phyloP scores from a whole-genome alignment of 2,888 invertebrate species.

The Macrophya annulata region DNA sequence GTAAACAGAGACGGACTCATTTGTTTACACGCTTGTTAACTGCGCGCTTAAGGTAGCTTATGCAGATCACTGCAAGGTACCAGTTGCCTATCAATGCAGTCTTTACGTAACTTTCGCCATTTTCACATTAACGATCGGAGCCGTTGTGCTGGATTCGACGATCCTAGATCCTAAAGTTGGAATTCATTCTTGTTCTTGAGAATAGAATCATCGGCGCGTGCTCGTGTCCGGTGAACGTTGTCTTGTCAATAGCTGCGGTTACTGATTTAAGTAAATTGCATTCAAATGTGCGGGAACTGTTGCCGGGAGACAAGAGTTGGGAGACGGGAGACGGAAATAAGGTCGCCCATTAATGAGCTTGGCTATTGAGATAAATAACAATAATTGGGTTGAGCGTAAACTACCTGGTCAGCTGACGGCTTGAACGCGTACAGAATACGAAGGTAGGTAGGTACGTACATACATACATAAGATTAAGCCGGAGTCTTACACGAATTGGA shows the following conservation, averaged over 20 bases:
- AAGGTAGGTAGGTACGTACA: conserved; percentile 17
- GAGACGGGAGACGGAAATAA: conserved; percentile 60
- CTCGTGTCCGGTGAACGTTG: conserved; percentile 51
- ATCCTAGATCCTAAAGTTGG: not conserved
- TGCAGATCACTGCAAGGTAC: conserved; percentile 29
- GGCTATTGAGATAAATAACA: conserved; percentile 65
- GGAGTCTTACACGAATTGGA: conserved; percentile 52
- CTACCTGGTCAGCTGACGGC: conserved; percentile 49
- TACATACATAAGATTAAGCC: conserved; percentile 28
- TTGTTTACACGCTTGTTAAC: conserved; percentile 51
- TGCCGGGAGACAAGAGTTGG: conserved; percentile 38
- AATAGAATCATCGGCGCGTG: conserved; percentile 4
- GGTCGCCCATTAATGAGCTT: conserved; percentile 66
- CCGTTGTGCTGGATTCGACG: not conserved
- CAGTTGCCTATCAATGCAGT: conserved; percentile 33
- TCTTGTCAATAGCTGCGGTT: conserved; percentile 63
- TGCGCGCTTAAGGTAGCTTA: conserved; percentile 33
- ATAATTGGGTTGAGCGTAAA: conserved; percentile 58
- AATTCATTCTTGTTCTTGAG: not conserved
- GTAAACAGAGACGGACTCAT: conserved; percentile 46
- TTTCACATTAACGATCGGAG: too few species aligned
- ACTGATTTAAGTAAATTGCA: conserved; percentile 70
- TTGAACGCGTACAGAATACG: conserved; percentile 47
- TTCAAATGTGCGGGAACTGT: conserved; percentile 65
- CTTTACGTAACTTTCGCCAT: conserved; percentile 17